Evolutionary conservation across 2,888 invertebrate genomes (phyloP).

Genomic region (Papilio demoleus): DNA sequence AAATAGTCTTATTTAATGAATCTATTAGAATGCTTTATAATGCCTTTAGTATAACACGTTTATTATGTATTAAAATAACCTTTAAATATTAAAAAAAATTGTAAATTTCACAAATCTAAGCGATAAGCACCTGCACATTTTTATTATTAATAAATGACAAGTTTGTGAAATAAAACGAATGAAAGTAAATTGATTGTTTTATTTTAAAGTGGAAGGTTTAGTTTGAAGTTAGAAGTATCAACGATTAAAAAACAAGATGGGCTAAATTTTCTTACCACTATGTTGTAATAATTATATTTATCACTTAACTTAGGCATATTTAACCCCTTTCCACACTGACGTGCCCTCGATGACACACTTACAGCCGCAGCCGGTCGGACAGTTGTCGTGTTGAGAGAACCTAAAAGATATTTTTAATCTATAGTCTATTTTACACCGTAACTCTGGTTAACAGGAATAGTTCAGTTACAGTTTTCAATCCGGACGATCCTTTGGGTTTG

Average conservation of each 20-base stretch:
- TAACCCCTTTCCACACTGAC: constrained; percentile 71
- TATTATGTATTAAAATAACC: too few species aligned
- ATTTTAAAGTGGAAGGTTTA: constrained; percentile 46
- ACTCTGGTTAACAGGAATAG: too few species aligned
- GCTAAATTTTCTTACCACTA: not conserved
- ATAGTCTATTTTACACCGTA: not conserved
- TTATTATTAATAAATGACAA: constrained; percentile 56
- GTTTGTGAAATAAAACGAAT: constrained; percentile 76
- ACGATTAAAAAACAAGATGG: not conserved
- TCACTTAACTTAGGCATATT: constrained; percentile 47
- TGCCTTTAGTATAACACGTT: constrained; percentile 11
- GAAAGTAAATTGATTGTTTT: constrained; percentile 59
- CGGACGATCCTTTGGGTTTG: too few species aligned
- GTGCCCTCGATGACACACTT: constrained; percentile 89
- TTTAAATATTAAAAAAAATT: constrained; percentile 26
- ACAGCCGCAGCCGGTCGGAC: constrained; percentile 97
- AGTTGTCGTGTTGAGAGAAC: constrained; percentile 86
- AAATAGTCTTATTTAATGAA: not conserved
- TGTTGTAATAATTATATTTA: constrained; percentile 20
- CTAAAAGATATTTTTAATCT: constrained; percentile 72
- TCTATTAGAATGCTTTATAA: constrained; percentile 18
- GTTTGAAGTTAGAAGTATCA: not conserved
- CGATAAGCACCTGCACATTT: constrained; percentile 68
- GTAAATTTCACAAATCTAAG: constrained; percentile 59
- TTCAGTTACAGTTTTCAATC: too few species aligned